These are phyloP conservation scores for Pollenia griseotomentosa DNA, from an alignment of 2,888 invertebrate genomes.

Conservation along the genomic window DNA sequence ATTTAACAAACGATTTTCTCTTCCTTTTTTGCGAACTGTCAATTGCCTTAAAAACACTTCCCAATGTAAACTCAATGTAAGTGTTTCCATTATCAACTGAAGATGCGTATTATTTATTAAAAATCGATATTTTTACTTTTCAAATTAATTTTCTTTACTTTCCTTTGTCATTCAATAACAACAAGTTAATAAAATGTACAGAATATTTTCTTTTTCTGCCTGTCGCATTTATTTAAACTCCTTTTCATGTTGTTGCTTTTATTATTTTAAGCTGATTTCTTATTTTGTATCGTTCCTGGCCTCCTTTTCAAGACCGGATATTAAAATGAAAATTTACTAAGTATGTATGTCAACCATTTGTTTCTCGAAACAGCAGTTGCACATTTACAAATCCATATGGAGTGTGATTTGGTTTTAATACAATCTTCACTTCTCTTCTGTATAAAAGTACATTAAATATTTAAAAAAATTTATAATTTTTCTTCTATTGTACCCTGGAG, in stretches of 20 bases:
- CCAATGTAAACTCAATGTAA: no score
- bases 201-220: background rate
- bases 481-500: slow-evolving; percentile 55
- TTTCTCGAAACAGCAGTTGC: slow-evolving; percentile 10
- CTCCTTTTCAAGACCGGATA: slow-evolving; percentile 27
- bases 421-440: background rate
- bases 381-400: slow-evolving; percentile 32
- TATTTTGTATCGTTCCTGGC: background rate
- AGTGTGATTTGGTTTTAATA: background rate
- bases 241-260: background rate
- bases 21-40: no score
- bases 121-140: slow-evolving; percentile 51
- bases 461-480: background rate
- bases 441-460: slow-evolving; percentile 18
- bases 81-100: background rate
- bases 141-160: slow-evolving; percentile 17
- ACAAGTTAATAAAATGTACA: background rate
- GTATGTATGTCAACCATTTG: slow-evolving; percentile 20
- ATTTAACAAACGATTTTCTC: no score
- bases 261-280: background rate
- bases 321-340: slow-evolving; percentile 32
- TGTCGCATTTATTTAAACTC: background rate
- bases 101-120: slow-evolving; percentile 8
- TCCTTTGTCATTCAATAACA: background rate
- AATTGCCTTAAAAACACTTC: no score